Evolutionary conservation across 2,888 invertebrate species (phyloP).

Genomic region (Chesias legatella): DNA sequence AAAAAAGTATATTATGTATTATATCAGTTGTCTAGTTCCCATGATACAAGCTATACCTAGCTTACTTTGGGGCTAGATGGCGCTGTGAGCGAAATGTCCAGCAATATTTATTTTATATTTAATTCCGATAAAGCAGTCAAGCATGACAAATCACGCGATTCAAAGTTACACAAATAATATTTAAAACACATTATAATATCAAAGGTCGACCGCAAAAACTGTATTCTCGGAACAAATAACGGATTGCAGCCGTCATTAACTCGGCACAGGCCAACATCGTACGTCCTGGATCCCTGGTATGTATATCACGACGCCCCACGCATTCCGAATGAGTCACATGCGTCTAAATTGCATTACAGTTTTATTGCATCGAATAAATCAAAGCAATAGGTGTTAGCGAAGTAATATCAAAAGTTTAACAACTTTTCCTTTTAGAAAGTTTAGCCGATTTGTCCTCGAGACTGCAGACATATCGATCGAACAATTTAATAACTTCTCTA

Average conservation of each 20-base stretch:
- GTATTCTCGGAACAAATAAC: constrained; percentile 26
- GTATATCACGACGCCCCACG: constrained; percentile 28
- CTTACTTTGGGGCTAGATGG: too few species aligned
- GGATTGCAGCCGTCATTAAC: constrained; percentile 26
- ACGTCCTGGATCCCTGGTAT: constrained; percentile 15
- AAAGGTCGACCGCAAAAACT: constrained; percentile 17
- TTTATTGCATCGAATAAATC: constrained; percentile 50
- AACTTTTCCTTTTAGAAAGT: constrained; percentile 52
- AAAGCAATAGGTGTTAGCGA: constrained; percentile 51
- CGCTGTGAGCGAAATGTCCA: too few species aligned
- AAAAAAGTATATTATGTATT: too few species aligned
- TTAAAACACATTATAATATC: constrained; percentile 18
- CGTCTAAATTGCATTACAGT: constrained; percentile 42
- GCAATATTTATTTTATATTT: too few species aligned
- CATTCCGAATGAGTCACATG: constrained; percentile 36
- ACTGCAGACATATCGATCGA: constrained; percentile 25
- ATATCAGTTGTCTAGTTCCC: too few species aligned
- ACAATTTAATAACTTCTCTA: constrained; percentile 14
- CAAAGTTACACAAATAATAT: constrained; percentile 6
- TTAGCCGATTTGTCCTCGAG: constrained; percentile 48
- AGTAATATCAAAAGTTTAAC: constrained; percentile 55
- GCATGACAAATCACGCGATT: constrained; percentile 6
- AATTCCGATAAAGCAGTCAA: too few species aligned
- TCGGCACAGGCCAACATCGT: constrained; percentile 12
- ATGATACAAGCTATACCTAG: too few species aligned